A percentile compares a stretch with the other conserved stretches of the same genome.
phyloP scores from a whole-genome alignment of 1,140 invertebrate genomes.

The Oreohelix idahoensis region DNA sequence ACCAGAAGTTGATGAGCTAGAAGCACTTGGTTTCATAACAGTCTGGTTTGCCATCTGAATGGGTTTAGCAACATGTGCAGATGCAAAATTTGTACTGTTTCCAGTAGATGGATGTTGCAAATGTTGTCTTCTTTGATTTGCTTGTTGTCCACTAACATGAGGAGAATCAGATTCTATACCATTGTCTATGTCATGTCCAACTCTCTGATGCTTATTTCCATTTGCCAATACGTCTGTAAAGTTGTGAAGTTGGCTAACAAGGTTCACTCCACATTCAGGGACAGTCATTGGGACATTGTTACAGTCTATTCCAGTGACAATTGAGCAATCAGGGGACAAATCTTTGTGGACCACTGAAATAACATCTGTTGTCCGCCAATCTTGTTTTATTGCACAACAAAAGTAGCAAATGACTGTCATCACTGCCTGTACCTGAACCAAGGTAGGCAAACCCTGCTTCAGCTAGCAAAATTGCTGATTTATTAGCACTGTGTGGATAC shows the following conservation, averaged over 20 bases:
- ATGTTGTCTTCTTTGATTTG: neutral
- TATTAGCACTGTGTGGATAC: constrained; percentile 19
- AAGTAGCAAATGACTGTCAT: constrained; percentile 50
- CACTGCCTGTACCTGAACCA: constrained; percentile 29
- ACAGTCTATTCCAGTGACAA: constrained; percentile 35
- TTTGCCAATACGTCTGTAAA: constrained; percentile 9
- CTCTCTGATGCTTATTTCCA: neutral
- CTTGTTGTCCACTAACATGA: neutral
- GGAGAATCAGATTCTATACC: neutral
- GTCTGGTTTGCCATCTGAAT: neutral
- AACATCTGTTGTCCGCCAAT: constrained; percentile 45
- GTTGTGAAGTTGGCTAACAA: neutral
- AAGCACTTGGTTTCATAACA: neutral
- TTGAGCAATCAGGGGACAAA: constrained; percentile 43
- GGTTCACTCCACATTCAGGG: neutral
- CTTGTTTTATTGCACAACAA: constrained; percentile 43
- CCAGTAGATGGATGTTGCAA: neutral
- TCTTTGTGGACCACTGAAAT: constrained; percentile 42
- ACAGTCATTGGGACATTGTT: constrained; percentile 42
- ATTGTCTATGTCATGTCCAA: too few relatives aligned
- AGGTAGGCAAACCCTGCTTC: constrained; percentile 76
- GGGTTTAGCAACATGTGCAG: neutral
- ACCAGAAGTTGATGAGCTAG: neutral
- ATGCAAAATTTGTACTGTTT: neutral
- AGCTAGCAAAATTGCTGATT: constrained; percentile 80